These are phyloP conservation scores for Ips typographus DNA, from an alignment of 1,140 invertebrate species.

Conservation along the genomic window DNA sequence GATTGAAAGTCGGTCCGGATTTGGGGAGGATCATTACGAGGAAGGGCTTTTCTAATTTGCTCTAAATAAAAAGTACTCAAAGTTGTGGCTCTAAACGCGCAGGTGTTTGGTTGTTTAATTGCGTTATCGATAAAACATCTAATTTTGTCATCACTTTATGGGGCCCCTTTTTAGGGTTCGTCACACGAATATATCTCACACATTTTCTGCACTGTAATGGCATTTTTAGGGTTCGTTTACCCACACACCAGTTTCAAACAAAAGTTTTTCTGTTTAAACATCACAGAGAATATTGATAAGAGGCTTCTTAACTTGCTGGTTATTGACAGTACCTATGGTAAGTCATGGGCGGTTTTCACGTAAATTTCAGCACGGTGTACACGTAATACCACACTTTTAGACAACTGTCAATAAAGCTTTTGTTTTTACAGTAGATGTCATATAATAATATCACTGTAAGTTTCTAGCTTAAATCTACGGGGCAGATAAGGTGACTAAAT, in stretches of 20 bases:
- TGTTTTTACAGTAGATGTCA: too few species aligned
- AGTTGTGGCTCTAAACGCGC: neutral
- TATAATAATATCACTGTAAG: too few species aligned
- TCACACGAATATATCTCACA: conserved; percentile 24
- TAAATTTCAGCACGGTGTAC: too few species aligned
- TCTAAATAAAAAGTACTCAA: conserved; percentile 5
- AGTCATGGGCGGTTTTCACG: too few species aligned
- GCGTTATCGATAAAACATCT: conserved; percentile 30
- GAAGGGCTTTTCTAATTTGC: conserved; percentile 18
- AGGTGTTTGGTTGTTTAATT: neutral
- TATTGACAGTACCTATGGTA: too few species aligned
- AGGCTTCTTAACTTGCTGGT: neutral
- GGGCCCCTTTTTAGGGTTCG: conserved; percentile 15
- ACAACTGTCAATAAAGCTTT: too few species aligned
- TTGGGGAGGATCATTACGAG: conserved; percentile 22
- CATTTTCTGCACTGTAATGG: conserved; percentile 31
- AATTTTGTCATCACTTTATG: conserved; percentile 30
- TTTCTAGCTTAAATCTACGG: too few species aligned
- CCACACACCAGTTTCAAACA: neutral
- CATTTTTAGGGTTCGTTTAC: neutral
- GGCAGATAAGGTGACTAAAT: too few species aligned
- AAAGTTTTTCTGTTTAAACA: neutral
- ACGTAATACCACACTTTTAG: too few species aligned
- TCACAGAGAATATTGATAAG: conserved; percentile 2
- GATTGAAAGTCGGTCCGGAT: conserved; percentile 32